Evolutionary conservation across 2,888 invertebrate genomes (phyloP).

Genomic region (Pilophorus perplexus): DNA sequence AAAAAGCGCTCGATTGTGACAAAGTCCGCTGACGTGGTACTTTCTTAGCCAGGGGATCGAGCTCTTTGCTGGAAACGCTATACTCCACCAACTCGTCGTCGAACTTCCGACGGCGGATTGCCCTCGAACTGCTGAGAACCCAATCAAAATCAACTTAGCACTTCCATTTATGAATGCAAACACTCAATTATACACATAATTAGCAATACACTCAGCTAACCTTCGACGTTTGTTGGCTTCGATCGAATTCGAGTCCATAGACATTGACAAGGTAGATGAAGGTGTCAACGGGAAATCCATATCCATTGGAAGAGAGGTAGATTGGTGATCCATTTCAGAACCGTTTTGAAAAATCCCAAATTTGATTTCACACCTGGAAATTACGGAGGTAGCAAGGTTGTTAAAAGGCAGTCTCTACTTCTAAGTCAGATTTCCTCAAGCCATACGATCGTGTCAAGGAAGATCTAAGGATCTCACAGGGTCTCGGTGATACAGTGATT

Average conservation of each 20-base stretch:
- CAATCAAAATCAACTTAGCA: too few relatives aligned
- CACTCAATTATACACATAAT: too few relatives aligned
- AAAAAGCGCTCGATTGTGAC: slow-evolving; percentile 42
- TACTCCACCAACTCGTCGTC: slow-evolving; percentile 97
- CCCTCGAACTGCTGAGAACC: slow-evolving; percentile 79
- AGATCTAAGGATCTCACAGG: too few relatives aligned
- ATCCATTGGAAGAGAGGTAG: slow-evolving; percentile 40
- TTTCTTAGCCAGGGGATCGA: slow-evolving; percentile 46
- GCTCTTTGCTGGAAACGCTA: slow-evolving; percentile 57
- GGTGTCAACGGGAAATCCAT: slow-evolving; percentile 43
- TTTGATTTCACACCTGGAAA: too few relatives aligned
- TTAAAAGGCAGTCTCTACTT: too few relatives aligned
- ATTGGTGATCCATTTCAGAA: slow-evolving; percentile 40
- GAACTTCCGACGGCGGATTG: slow-evolving; percentile 91
- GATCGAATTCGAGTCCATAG: slow-evolving; percentile 39
- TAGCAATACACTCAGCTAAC: slow-evolving; percentile 5
- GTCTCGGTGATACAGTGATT: too few relatives aligned
- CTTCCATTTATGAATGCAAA: too few relatives aligned
- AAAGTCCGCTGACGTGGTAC: slow-evolving; percentile 53
- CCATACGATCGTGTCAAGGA: too few relatives aligned
- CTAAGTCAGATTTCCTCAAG: too few relatives aligned
- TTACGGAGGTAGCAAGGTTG: too few relatives aligned
- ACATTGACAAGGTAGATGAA: slow-evolving; percentile 28
- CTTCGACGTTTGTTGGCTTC: slow-evolving; percentile 45
- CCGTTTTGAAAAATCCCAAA: background rate